Conservation (phyloP, 2,797 vertebrate genomes). For the Thripadectes ignobilis region DNA sequence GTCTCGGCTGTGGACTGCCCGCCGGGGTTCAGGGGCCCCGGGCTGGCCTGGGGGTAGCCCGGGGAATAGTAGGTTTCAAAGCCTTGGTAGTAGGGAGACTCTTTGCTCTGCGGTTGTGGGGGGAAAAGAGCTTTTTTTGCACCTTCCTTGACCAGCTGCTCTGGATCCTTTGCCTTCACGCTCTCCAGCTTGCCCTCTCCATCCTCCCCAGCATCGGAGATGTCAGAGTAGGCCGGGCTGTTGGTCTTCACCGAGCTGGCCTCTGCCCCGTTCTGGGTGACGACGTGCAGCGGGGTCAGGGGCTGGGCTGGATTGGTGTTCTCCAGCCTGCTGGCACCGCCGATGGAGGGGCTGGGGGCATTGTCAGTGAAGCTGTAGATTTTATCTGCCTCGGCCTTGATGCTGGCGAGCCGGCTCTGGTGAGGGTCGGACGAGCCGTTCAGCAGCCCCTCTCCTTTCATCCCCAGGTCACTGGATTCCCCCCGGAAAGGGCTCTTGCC, state of each 20-base stretch:
- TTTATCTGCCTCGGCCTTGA: slow-evolving; percentile 98
- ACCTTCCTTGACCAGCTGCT: slow-evolving; percentile 89
- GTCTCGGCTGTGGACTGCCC: slow-evolving; percentile 76
- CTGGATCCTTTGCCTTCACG: slow-evolving; percentile 88
- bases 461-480: slow-evolving; percentile 79
- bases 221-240: slow-evolving; percentile 97
- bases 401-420: slow-evolving; percentile 96
- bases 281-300: slow-evolving; percentile 88
- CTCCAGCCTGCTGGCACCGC: slow-evolving; percentile 91
- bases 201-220: slow-evolving; percentile 97
- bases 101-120: slow-evolving; percentile 88
- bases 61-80: slow-evolving; percentile 96
- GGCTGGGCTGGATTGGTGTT: slow-evolving; percentile 86
- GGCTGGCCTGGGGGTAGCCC: slow-evolving; percentile 92
- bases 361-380: slow-evolving; percentile 99
- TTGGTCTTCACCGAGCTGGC: slow-evolving; percentile 96
- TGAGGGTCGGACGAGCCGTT: slow-evolving; percentile 93
- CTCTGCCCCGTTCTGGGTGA: slow-evolving; percentile 95
- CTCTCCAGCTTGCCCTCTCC: slow-evolving; percentile 92
- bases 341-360: slow-evolving; percentile 96
- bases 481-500: slow-evolving; percentile 90
- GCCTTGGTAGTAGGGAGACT: slow-evolving; percentile 90
- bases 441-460: slow-evolving; percentile 87
- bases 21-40: slow-evolving; percentile 82
- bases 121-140: slow-evolving; percentile 95